phyloP scores from a whole-genome alignment of 2,113 vertebrate species.

The Thalassoma bifasciatum region DNA sequence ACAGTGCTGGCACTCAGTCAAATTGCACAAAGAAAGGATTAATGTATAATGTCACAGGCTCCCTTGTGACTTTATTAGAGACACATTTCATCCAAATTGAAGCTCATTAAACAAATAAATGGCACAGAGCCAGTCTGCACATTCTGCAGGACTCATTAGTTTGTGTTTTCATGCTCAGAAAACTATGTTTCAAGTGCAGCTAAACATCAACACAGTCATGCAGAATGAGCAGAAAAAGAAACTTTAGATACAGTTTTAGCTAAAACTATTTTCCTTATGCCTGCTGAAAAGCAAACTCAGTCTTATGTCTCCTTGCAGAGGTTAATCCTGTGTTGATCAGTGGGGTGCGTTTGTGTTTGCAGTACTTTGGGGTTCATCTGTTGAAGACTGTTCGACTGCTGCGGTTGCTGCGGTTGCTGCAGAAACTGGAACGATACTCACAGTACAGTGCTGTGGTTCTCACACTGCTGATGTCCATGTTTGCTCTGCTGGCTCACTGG shows the following conservation, averaged over 20 bases:
- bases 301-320: not conserved
- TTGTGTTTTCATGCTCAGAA: not conserved
- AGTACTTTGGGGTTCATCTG: slow-evolving; percentile 87
- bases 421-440: slow-evolving; percentile 88
- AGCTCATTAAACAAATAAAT: slow-evolving; percentile 23
- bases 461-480: slow-evolving; percentile 89
- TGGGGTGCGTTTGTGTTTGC: slow-evolving; percentile 18
- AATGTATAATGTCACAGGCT: slow-evolving; percentile 3
- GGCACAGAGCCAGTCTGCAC: slow-evolving; percentile 24
- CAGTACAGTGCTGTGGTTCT: slow-evolving; percentile 88
- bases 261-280: too few species aligned
- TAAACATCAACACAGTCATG: not conserved
- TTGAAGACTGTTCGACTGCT: slow-evolving; percentile 86
- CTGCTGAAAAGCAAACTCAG: too few species aligned
- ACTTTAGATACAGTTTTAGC: too few species aligned
- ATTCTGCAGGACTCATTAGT: slow-evolving; percentile 5
- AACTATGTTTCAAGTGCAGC: not conserved
- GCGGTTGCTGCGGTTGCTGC: slow-evolving; percentile 83
- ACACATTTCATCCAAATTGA: slow-evolving; percentile 22
- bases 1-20: not conserved
- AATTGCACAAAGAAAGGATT: not conserved
- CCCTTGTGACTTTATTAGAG: slow-evolving; percentile 28
- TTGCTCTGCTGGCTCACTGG: slow-evolving; percentile 87
- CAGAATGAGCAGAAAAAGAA: not conserved
- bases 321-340: not conserved